These are phyloP conservation scores for Spilosoma lubricipeda DNA, from an alignment of 2,888 invertebrate species.

Conservation along the genomic window DNA sequence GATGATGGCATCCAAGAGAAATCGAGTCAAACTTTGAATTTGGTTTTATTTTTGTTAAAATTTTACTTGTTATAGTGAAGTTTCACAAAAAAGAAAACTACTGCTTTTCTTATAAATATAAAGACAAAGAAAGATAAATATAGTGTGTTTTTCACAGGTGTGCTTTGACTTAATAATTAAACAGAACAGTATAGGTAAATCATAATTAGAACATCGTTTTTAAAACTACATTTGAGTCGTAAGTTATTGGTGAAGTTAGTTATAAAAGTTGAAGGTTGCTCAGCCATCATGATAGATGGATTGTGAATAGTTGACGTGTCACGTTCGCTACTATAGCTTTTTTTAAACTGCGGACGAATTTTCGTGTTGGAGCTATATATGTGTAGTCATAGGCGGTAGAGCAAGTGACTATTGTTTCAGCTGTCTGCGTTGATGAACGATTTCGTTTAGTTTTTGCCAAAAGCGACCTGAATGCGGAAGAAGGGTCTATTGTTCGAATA, in stretches of 20 bases:
- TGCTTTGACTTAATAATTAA: not conserved
- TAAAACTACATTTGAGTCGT: not conserved
- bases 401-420: slow-evolving; percentile 64
- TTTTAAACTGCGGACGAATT: slow-evolving; percentile 3
- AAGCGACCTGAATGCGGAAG: slow-evolving; percentile 65
- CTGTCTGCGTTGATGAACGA: slow-evolving; percentile 71
- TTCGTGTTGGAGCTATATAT: slow-evolving; percentile 18
- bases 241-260: not conserved
- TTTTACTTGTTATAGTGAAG: too few relatives aligned
- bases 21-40: too few relatives aligned
- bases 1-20: too few relatives aligned
- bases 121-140: not conserved
- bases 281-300: slow-evolving; percentile 30
- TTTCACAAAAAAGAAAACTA: not conserved
- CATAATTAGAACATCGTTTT: slow-evolving; percentile 3
- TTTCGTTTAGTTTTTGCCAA: slow-evolving; percentile 61
- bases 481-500: slow-evolving; percentile 56
- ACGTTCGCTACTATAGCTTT: not conserved
- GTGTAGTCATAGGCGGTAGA: slow-evolving; percentile 35
- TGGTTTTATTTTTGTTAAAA: too few relatives aligned
- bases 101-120: not conserved
- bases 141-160: not conserved
- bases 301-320: slow-evolving; percentile 20
- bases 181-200: not conserved
- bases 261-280: slow-evolving; percentile 14